Conservation (phyloP, 2,797 vertebrate genomes). For the Anableps anableps region DNA sequence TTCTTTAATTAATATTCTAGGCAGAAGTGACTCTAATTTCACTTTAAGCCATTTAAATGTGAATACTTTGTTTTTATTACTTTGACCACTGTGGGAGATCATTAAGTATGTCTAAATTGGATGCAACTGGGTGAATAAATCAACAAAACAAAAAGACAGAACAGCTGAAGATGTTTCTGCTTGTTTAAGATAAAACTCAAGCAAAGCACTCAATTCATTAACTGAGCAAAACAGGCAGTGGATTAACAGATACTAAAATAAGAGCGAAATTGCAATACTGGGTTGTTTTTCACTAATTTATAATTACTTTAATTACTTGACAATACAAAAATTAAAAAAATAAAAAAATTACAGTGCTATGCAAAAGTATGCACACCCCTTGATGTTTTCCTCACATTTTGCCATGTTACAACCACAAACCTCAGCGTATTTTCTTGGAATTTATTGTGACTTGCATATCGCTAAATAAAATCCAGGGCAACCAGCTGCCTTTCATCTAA, state of each 20-base stretch:
- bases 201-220: background rate
- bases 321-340: background rate
- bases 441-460: background rate
- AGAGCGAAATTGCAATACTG: background rate
- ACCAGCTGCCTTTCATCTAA: background rate
- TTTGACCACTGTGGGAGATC: background rate
- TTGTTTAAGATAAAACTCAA: background rate
- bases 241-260: background rate
- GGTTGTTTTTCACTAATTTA: background rate
- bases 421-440: background rate
- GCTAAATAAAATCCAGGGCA: background rate
- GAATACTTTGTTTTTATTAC: background rate
- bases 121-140: background rate
- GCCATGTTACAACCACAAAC: background rate
- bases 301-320: background rate
- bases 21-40: background rate
- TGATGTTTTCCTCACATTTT: background rate
- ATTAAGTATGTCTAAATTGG: background rate
- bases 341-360: background rate
- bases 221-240: background rate
- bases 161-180: conserved; percentile 1
- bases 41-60: background rate
- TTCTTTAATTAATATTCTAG: background rate
- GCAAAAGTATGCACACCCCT: background rate
- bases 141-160: background rate